These are phyloP conservation scores for Oryzias celebensis DNA, from an alignment of 2,113 vertebrate genomes.

Conservation along the genomic window DNA sequence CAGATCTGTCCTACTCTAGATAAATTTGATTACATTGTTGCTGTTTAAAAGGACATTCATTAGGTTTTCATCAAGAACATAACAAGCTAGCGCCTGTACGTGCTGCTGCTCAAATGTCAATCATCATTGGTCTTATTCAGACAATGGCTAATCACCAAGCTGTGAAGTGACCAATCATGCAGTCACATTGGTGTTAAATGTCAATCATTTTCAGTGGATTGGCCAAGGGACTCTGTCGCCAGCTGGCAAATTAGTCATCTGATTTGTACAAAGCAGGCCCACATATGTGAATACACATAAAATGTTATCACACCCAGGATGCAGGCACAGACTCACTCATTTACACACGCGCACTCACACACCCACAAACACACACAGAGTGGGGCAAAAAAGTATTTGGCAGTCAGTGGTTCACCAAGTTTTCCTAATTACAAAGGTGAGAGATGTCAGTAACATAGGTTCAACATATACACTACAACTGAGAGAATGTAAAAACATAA, in stretches of 20 bases:
- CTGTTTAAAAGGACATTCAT: background rate
- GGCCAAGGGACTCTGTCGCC: conserved; percentile 39
- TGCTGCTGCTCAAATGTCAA: conserved; percentile 27
- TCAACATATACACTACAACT: too few species aligned
- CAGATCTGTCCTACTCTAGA: background rate
- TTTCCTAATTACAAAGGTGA: too few species aligned
- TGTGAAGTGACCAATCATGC: conserved; percentile 61
- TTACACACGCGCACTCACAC: background rate
- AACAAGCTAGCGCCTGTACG: conserved; percentile 2
- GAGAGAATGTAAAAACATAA: too few species aligned
- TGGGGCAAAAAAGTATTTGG: too few species aligned
- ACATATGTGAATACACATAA: conserved; percentile 18
- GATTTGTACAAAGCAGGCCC: conserved; percentile 34
- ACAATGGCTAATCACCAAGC: conserved; percentile 47
- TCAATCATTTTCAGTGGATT: conserved; percentile 53
- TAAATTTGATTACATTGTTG: conserved; percentile 8
- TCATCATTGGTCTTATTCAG: conserved; percentile 26
- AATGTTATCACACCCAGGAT: background rate
- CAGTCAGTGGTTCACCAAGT: too few species aligned
- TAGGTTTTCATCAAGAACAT: conserved; percentile 1
- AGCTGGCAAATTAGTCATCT: conserved; percentile 66
- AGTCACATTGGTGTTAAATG: conserved; percentile 57
- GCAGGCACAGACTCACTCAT: too few species aligned
- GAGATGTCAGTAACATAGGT: too few species aligned
- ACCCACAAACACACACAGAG: too few species aligned